Base-by-base conservation (phyloP, 2,888 invertebrate genomes). In the Archips crataeganus region DNA sequence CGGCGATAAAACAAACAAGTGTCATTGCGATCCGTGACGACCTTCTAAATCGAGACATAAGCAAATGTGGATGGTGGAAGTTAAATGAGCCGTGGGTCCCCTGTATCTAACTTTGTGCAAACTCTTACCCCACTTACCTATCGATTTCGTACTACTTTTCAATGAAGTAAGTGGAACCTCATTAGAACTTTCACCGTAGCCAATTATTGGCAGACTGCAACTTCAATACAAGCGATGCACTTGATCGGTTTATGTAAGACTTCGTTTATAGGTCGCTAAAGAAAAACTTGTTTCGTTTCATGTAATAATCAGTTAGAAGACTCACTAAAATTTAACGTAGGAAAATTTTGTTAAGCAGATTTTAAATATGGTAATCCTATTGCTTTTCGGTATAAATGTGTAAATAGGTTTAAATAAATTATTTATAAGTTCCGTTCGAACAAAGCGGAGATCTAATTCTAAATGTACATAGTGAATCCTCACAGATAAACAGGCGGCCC, bases 1-100 rank as follows among this genome's bases (percentile, higher is more conserved):
- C 82, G 81, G 75, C 83, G 80, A 89, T 91, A 91, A 89, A 90
- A 87, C 83, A 85, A 88, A 87, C 87, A 88, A 89, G 86, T 87
- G 85, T 85, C 87, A 86, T 89, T 86, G 87, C 85, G 85, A 84
- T 83, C 77, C 84, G 81, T 79, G 80, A 84, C 82, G 82, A 85
- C 81, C 84, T 84, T 78, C 85, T 81, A 84, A 84, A 84, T 84
- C 80, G 85, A 86, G 82, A 86, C 86, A 89, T 85, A 90, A 89
- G 90, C 89, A 90, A 90, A 90, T 89, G 87, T 86, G 84, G 80
- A 88, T 85, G 82, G 85, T 82, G 82, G 81, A 88, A 91, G 89
- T 90, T 89, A 85, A 90, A 91, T 91, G 90, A 89, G 87, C 84
- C 88, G 84, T 87, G 84, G 81, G 79, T 84, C 84, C 82, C 80